These are phyloP conservation scores for Coleophora deauratella DNA, from an alignment of 2,888 invertebrate genomes.

Conservation along the genomic window DNA sequence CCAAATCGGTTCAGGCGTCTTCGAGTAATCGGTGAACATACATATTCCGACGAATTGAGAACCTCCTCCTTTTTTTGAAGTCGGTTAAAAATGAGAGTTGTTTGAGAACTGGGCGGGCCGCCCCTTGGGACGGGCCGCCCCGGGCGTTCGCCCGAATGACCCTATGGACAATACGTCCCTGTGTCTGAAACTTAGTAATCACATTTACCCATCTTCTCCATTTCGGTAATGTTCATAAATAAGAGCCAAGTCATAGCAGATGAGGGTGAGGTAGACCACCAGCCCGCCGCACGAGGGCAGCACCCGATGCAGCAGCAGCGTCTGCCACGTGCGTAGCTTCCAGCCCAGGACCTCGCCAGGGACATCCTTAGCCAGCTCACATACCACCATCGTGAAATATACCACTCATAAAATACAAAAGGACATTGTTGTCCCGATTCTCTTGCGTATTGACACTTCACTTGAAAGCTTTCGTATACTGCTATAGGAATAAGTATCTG, in stretches of 20 bases:
- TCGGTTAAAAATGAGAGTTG: too few species aligned
- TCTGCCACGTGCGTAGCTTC: constrained; percentile 59
- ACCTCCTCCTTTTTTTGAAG: too few species aligned
- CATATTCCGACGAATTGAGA: too few species aligned
- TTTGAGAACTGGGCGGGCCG: too few species aligned
- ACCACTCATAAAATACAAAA: neutral
- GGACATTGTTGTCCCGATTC: neutral
- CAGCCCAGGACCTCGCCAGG: constrained; percentile 56
- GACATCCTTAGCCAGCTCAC: constrained; percentile 55
- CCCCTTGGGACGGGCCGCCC: too few species aligned
- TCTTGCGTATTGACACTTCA: neutral
- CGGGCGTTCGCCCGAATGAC: too few species aligned
- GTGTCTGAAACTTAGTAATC: too few species aligned
- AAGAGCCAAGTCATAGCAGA: constrained; percentile 79
- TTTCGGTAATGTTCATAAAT: constrained; percentile 77
- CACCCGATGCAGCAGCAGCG: constrained; percentile 52
- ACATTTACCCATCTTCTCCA: constrained; percentile 68
- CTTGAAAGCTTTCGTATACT: neutral
- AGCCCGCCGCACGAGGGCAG: constrained; percentile 69
- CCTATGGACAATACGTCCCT: too few species aligned
- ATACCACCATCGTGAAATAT: constrained; percentile 46
- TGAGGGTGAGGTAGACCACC: constrained; percentile 77
- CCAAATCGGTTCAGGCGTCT: too few species aligned
- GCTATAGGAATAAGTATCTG: too few species aligned
- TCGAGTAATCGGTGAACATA: too few species aligned